Evolutionary conservation across 2,797 vertebrate species (phyloP), one percentile per base, ranked within the genome.

Genomic region (Mormyrus hasselquistii): DNA sequence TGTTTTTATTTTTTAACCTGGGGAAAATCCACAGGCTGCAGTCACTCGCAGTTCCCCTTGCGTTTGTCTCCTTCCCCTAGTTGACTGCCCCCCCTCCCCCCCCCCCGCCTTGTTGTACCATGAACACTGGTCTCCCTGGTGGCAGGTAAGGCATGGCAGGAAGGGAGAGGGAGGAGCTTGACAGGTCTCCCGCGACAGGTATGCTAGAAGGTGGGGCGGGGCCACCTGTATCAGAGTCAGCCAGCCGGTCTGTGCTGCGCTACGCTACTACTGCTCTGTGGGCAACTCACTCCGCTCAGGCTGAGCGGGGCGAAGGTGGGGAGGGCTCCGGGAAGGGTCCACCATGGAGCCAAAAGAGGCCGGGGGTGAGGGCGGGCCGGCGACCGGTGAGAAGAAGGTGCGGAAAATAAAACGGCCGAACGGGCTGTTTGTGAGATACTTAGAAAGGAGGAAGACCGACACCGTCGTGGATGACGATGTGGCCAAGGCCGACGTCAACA

Each of bases 391-490:
- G 87, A 97, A 96, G 91, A 97, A 97, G 55, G 94, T 95, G 0
- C 89, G 89, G 87, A 95, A 92, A 49, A 92, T 95, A 90, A 97
- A 94, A 93, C 97, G 94, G 92, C 97, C 95, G 92, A 97, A 96
- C 91, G 92, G 98, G 90, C 93, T 96, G 90, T 97, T 99, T 89
- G 93, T 97, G 90, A 97, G 95, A 44, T 99, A 99, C 91, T 93
- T 97, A 92, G 98, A 99, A 94, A 97, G 98, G 91, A 97, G 98
- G 90, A 98, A 94, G 92, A 99, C 98, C 0, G 98, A 99, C 93
- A 97, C 97, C 0, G 95, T 99, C 89, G 97, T 99, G 89, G 95
- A 95, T 1, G 94, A 95, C 44, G 94, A 95, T 90, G 90, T 14
- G 38, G 90, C 89, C 87, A 97, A 94, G 92, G 96, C 97, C 90